phyloP scores from a whole-genome alignment of 2,888 invertebrate species.

The Ectobius pallidus region DNA sequence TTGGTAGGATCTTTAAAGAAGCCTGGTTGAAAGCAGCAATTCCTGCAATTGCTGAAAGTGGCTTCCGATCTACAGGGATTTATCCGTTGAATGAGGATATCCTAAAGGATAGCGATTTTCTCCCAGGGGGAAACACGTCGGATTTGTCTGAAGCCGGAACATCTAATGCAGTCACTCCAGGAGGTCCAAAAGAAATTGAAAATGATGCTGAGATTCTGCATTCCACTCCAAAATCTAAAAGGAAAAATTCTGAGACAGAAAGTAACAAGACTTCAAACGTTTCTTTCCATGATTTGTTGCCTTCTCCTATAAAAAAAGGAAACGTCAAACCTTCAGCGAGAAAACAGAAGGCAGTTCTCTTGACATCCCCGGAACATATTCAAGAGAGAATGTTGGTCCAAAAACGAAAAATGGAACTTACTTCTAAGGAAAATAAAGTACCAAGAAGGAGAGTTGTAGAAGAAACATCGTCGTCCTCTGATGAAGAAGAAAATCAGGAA shows the following conservation, averaged over 20 bases:
- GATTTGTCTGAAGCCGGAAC: too few relatives aligned
- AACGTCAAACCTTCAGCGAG: background rate
- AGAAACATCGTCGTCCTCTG: background rate
- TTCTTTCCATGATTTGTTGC: background rate
- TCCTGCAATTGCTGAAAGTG: background rate
- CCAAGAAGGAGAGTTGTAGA: background rate
- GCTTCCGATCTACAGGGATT: background rate
- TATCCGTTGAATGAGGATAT: background rate
- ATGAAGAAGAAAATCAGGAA: constrained; percentile 1
- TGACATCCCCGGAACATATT: background rate
- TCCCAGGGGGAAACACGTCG: background rate
- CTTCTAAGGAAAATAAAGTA: background rate
- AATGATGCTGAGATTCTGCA: background rate
- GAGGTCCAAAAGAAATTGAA: too few relatives aligned
- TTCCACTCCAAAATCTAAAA: background rate
- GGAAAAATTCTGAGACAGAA: background rate
- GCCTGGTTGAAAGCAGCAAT: constrained; percentile 9
- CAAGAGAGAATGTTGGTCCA: too few relatives aligned
- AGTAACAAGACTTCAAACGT: background rate
- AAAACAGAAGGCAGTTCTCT: background rate
- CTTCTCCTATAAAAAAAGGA: background rate
- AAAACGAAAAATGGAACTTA: too few relatives aligned
- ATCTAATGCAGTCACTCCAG: too few relatives aligned
- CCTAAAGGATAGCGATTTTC: background rate
- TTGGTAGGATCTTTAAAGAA: background rate